These are phyloP conservation scores for Drosophila nannoptera DNA, from an alignment of 1,140 invertebrate genomes.

Conservation along the genomic window DNA sequence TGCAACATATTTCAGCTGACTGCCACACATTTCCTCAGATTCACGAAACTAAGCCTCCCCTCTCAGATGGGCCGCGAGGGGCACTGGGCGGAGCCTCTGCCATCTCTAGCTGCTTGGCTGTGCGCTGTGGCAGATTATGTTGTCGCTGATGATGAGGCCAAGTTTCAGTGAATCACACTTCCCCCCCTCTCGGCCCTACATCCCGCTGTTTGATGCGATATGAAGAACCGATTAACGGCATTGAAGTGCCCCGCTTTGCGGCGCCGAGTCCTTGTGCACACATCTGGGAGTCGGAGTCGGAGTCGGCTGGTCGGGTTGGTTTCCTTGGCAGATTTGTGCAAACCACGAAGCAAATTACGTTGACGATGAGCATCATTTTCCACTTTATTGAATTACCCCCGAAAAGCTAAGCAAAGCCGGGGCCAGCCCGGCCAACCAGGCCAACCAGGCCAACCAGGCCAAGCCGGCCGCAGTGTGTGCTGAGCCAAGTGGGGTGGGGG, in stretches of 20 bases:
- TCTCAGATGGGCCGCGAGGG: too few species aligned
- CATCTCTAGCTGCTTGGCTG: slow-evolving; percentile 32
- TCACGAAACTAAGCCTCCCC: too few species aligned
- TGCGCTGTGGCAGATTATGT: slow-evolving; percentile 13
- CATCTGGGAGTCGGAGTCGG: slow-evolving; percentile 1
- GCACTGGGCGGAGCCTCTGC: not conserved
- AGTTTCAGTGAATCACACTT: slow-evolving; percentile 13
- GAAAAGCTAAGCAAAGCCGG: slow-evolving; percentile 34
- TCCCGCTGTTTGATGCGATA: slow-evolving; percentile 64
- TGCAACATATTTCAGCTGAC: too few species aligned
- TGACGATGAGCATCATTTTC: slow-evolving; percentile 74
- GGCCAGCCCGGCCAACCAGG: slow-evolving; percentile 3
- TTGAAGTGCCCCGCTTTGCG: slow-evolving; percentile 48
- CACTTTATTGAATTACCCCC: slow-evolving; percentile 74
- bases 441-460: not conserved
- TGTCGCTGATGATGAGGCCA: slow-evolving; percentile 38
- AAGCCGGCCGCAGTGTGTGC: slow-evolving; percentile 52
- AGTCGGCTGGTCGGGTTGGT: slow-evolving; percentile 18
- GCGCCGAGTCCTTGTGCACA: slow-evolving; percentile 3
- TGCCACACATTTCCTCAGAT: too few species aligned
- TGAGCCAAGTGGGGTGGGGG: not conserved
- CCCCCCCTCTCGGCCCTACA: slow-evolving; percentile 1
- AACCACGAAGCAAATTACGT: slow-evolving; percentile 75
- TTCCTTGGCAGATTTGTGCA: slow-evolving; percentile 60
- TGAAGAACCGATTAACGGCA: slow-evolving; percentile 74